phyloP scores from a whole-genome alignment of 2,888 invertebrate genomes.

The Sphinx pinastri region DNA sequence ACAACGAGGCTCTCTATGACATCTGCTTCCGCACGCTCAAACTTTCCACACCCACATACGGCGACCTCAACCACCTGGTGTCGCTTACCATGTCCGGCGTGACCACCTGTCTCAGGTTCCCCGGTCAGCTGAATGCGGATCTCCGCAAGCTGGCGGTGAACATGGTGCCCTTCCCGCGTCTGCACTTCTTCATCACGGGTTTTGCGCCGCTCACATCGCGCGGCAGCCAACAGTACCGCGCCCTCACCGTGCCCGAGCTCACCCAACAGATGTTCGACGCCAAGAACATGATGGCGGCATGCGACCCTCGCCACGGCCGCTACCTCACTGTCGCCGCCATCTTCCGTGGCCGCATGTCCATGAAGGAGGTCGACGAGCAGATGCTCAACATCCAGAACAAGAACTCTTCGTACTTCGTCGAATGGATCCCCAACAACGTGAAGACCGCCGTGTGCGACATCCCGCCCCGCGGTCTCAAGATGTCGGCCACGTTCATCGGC shows the following conservation, averaged over 20 bases:
- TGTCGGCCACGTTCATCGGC: constrained; percentile 97
- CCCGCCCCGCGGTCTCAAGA: constrained; percentile 94
- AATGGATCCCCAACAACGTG: constrained; percentile 97
- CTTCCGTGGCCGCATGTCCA: constrained; percentile 96
- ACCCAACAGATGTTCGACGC: constrained; percentile 97
- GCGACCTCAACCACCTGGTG: constrained; percentile 96
- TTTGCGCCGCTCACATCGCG: constrained; percentile 96
- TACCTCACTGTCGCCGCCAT: constrained; percentile 96
- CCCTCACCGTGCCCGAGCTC: constrained; percentile 95
- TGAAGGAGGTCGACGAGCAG: constrained; percentile 95
- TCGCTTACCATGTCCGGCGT: constrained; percentile 94
- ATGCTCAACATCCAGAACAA: constrained; percentile 98
- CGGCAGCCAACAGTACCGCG: constrained; percentile 95
- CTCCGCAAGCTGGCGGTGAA: constrained; percentile 96
- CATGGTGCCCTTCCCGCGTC: constrained; percentile 98
- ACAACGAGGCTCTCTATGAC: constrained; percentile 96
- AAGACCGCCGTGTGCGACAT: constrained; percentile 93
- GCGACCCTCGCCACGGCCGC: constrained; percentile 95
- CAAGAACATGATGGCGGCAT: constrained; percentile 98
- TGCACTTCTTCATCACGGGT: constrained; percentile 98
- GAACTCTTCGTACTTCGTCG: constrained; percentile 94
- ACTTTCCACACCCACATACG: constrained; percentile 94
- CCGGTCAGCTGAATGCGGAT: constrained; percentile 97
- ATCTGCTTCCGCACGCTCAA: constrained; percentile 96
- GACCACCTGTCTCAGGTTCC: constrained; percentile 95